Evolutionary conservation across 2,113 vertebrate species (phyloP), one percentile per base, ranked within the genome.

Genomic region (Malurus melanocephalus): DNA sequence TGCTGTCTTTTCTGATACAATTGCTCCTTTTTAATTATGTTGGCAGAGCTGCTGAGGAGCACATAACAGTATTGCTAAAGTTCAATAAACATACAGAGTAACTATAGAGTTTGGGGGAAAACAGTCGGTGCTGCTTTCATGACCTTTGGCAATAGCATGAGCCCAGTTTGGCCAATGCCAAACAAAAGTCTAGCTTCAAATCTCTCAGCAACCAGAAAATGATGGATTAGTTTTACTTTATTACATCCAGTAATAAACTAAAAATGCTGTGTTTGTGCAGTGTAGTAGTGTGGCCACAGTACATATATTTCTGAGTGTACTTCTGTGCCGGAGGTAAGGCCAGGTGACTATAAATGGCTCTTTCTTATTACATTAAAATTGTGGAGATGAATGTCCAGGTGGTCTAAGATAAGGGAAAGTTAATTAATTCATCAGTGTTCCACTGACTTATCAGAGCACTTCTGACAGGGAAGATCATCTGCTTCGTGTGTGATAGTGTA

Each of bases 21-120:
- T 35, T 88, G 80, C 85, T 94, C 20, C 64, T 93, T 89, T 79
- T 69, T 82, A 71, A 82, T 82, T 82, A 32, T 75, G 80, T 55
- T 89, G 88, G 80, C 91, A 95, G 86, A 73, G 88, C 88, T 91
- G 88, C 80, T 48, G 80, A 91, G 95, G 43, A 93, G 85, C 57
- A 56, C 84, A 81, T 79, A 83, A 26, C 85, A 75, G 59, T 73
- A 64, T 64, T 66, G 71, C 90, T 77, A 80, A 86, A 80, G 82
- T 91, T 92, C 87, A 85, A 48, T 94, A 94, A 93, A 96, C 86
- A 86, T 90, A 65, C 84, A 74, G 42, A 84, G 64, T 95, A 94
- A 94, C 92, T 91, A 90, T 80, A 93, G 91, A 87, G 84, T 82
- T 61, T 89, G 21, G 85, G 53, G 68, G 46, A 92, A 93, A 94